phyloP scores from a whole-genome alignment of 2,797 vertebrate species.

The Hafferia zeledoni region DNA sequence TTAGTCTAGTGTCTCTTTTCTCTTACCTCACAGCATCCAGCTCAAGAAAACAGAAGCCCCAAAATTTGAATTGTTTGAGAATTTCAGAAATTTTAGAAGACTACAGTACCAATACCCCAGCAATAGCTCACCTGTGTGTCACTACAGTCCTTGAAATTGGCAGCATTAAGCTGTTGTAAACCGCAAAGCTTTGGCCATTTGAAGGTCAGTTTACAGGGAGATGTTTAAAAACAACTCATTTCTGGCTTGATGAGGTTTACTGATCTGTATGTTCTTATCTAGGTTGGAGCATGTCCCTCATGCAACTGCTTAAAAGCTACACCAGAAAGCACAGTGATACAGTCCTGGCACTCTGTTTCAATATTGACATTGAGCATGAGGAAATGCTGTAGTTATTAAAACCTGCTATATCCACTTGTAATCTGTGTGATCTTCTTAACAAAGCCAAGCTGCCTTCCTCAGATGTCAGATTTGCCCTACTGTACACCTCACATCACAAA shows the following conservation, averaged over 20 bases:
- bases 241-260: neutral
- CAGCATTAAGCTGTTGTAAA: neutral
- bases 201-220: neutral
- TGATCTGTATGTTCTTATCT: neutral
- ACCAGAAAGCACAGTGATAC: neutral
- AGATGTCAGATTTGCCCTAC: neutral
- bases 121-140: neutral
- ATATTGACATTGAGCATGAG: neutral
- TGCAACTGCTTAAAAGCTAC: neutral
- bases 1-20: neutral
- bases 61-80: neutral
- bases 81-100: neutral
- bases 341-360: neutral
- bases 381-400: constrained; percentile 21
- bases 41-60: neutral
- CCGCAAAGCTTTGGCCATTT: neutral
- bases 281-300: neutral
- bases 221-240: neutral
- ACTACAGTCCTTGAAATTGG: neutral
- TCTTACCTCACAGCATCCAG: neutral
- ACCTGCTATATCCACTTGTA: neutral
- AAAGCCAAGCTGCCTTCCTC: constrained; percentile 7
- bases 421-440: neutral
- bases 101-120: neutral
- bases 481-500: neutral